Conservation (phyloP, 2,888 invertebrate genomes). For the Tipula vernalis region DNA sequence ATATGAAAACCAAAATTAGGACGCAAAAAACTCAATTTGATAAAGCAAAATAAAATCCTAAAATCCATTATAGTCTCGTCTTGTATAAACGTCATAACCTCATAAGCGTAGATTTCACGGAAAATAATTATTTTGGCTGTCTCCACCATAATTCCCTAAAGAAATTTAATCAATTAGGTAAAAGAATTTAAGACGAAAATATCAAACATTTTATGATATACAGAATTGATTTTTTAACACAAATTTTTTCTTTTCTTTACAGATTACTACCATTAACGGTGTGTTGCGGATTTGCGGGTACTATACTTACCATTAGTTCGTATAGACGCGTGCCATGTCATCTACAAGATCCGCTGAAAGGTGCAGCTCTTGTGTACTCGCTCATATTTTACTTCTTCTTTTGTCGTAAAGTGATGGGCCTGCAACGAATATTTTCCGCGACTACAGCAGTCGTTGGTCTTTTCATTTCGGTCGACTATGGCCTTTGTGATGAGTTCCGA, state of each 20-base stretch:
- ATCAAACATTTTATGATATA: not conserved
- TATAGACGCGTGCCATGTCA: slow-evolving; percentile 41
- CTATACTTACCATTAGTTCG: slow-evolving; percentile 20
- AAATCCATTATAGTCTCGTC: too few relatives aligned
- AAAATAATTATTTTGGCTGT: not conserved
- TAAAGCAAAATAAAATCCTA: not conserved
- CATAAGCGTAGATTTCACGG: not conserved
- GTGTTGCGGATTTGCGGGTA: slow-evolving; percentile 21
- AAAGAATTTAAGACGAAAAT: not conserved
- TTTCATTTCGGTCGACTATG: slow-evolving; percentile 48
- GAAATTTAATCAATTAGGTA: not conserved
- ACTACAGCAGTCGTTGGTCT: slow-evolving; percentile 47
- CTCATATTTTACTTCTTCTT: slow-evolving; percentile 46
- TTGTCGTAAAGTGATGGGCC: slow-evolving; percentile 45
- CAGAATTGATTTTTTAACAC: not conserved
- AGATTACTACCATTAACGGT: slow-evolving; percentile 21
- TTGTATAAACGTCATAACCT: not conserved
- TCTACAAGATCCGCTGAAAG: slow-evolving; percentile 47
- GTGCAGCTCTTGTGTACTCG: slow-evolving; percentile 42
- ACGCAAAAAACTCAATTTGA: not conserved
- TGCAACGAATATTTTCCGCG: slow-evolving; percentile 44
- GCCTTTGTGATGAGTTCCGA: slow-evolving; percentile 45
- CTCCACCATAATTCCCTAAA: not conserved
- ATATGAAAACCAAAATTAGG: not conserved
- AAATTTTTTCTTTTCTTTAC: slow-evolving; percentile 12